phyloP scores from a whole-genome alignment of 2,888 invertebrate genomes.

The Drosophila borborema region DNA sequence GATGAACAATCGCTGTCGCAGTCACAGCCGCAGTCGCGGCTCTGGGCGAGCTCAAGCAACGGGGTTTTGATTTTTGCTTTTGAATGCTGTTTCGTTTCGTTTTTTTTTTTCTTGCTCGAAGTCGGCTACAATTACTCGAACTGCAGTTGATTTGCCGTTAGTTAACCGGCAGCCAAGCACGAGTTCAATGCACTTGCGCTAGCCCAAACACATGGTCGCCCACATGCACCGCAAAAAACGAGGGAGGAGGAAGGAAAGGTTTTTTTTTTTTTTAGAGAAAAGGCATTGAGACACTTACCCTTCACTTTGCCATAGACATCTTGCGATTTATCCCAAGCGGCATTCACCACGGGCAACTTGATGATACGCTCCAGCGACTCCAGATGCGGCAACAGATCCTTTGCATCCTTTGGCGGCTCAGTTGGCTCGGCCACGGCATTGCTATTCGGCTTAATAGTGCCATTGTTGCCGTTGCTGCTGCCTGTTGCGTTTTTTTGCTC shows the following conservation, averaged over 20 bases:
- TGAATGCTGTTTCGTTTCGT: conserved; percentile 34
- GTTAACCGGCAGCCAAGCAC: conserved; percentile 24
- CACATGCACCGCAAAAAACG: neutral
- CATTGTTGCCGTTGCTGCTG: conserved; percentile 44
- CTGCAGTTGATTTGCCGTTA: conserved; percentile 64
- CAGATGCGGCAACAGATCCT: conserved; percentile 85
- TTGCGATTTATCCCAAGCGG: conserved; percentile 87
- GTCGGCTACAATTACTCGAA: conserved; percentile 25
- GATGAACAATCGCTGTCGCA: neutral
- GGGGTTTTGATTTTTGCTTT: conserved; percentile 53
- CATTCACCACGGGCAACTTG: conserved; percentile 87
- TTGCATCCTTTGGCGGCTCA: conserved; percentile 78
- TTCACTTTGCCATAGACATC: conserved; percentile 87
- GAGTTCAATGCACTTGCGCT: conserved; percentile 64
- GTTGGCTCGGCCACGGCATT: conserved; percentile 18
- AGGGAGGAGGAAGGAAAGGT: no score
- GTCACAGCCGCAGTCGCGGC: conserved; percentile 4
- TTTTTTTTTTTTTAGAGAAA: no score
- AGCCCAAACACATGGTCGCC: conserved; percentile 31
- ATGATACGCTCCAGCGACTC: conserved; percentile 87
- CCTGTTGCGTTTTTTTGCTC: conserved; percentile 68
- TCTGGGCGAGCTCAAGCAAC: conserved; percentile 50
- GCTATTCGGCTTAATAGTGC: conserved; percentile 48
- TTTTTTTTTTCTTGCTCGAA: conserved; percentile 23
- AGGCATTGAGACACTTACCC: conserved; percentile 83